These are phyloP conservation scores for Ophiothrix spiculata DNA, from an alignment of 35 echinoderm and acorn worm species.

Conservation along the genomic window DNA sequence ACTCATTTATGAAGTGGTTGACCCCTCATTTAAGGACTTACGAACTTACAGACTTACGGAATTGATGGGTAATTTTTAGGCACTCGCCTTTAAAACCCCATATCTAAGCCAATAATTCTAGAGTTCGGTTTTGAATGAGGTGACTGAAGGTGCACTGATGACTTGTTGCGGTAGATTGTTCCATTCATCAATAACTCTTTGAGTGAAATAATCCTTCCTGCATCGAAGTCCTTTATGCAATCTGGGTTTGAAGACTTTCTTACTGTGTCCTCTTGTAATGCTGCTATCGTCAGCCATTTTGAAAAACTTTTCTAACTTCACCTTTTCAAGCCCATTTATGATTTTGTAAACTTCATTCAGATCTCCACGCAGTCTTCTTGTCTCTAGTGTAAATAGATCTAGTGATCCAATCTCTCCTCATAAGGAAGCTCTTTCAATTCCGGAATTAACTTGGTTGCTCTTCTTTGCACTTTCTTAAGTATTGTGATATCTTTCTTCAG, in stretches of 20 bases:
- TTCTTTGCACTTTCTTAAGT: conserved; percentile 16
- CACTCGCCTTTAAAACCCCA: too few relatives aligned
- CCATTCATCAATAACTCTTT: neutral
- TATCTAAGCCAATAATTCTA: too few relatives aligned
- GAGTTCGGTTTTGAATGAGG: too few relatives aligned
- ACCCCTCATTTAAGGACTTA: neutral
- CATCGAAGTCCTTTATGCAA: too few relatives aligned
- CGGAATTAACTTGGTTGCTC: conserved; percentile 20
- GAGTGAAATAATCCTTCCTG: too few relatives aligned
- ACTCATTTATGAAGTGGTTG: too few relatives aligned
- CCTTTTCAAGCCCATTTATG: conserved; percentile 14
- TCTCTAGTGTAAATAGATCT: neutral
- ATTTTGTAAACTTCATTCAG: conserved; percentile 21
- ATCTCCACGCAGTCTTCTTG: neutral
- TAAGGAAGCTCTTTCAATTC: neutral
- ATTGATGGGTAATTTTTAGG: too few relatives aligned
- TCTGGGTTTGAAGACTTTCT: neutral
- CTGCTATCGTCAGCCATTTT: neutral
- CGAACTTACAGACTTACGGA: neutral
- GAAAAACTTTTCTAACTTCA: conserved; percentile 15
- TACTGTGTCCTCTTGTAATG: neutral
- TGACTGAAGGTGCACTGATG: neutral
- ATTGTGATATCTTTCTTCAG: conserved; percentile 18
- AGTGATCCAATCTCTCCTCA: neutral
- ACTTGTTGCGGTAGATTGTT: neutral